A percentile compares a stretch with the other conserved stretches of the same genome.
Conservation (phyloP, 2,888 invertebrate genomes). For the Dolomedes plantarius region DNA sequence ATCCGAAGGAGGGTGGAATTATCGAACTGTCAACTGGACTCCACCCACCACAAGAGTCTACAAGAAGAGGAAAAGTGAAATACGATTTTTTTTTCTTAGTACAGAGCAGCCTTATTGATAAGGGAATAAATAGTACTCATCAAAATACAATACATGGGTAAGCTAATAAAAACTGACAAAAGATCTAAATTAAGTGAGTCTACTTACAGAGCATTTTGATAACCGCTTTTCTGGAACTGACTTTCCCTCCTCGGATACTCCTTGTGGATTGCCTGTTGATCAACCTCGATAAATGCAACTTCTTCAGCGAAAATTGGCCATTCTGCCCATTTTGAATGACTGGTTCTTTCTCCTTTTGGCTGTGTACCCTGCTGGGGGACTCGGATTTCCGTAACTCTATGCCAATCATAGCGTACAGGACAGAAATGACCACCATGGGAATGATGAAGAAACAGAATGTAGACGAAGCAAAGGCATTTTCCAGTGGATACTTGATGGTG, state of each 20-base stretch:
- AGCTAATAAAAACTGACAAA: no score
- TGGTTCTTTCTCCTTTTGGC: slow-evolving; percentile 19
- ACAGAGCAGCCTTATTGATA: no score
- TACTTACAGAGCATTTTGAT: slow-evolving; percentile 82
- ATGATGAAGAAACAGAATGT: slow-evolving; percentile 86
- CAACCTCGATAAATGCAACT: slow-evolving; percentile 26
- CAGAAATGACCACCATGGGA: slow-evolving; percentile 90
- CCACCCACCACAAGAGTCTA: no score
- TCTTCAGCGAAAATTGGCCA: slow-evolving; percentile 44
- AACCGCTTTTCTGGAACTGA: slow-evolving; percentile 74
- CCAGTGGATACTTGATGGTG: slow-evolving; percentile 80
- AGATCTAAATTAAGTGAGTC: no score
- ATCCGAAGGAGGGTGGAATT: no score
- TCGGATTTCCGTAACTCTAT: slow-evolving; percentile 72
- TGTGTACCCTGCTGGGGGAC: slow-evolving; percentile 6
- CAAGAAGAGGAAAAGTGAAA: no score
- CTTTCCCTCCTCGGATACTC: slow-evolving; percentile 31
- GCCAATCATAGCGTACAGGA: slow-evolving; percentile 82
- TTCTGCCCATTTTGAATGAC: slow-evolving; percentile 10
- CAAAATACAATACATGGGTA: no score
- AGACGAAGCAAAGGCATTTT: slow-evolving; percentile 87
- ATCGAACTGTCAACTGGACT: no score
- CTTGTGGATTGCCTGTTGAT: slow-evolving; percentile 39
- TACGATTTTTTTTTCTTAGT: no score
- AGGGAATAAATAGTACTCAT: no score